Evolutionary conservation across 2,113 vertebrate species (phyloP).

Genomic region (Phalacrocorax aristotelis): DNA sequence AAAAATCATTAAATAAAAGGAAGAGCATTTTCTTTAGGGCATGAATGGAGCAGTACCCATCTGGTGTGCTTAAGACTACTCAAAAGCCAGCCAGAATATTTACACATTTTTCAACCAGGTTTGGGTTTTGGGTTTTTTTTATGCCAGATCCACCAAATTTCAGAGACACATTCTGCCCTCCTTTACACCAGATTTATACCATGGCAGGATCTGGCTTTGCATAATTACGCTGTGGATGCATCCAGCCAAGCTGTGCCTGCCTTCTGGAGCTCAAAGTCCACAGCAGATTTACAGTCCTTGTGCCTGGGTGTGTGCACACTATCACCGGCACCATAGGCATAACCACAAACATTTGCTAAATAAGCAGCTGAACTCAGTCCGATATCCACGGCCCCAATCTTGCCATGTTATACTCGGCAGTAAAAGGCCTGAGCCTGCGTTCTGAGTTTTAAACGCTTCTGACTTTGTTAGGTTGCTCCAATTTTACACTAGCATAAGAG

Average conservation of each 20-base stretch:
- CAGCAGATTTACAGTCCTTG: not conserved
- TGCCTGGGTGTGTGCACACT: constrained; percentile 37
- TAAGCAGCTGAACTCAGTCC: not conserved
- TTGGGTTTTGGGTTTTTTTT: not conserved
- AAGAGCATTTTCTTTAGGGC: not conserved
- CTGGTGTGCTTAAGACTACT: not conserved
- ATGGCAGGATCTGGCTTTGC: not conserved
- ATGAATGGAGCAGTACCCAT: not conserved
- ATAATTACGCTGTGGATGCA: not conserved
- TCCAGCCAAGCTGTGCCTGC: not conserved
- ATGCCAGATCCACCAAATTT: not conserved
- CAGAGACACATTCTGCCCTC: not conserved
- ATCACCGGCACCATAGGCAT: not conserved
- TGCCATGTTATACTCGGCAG: not conserved
- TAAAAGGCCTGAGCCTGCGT: not conserved
- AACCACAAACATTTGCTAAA: constrained; percentile 46
- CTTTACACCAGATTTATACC: not conserved
- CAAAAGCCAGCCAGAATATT: not conserved
- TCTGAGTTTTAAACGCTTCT: not conserved
- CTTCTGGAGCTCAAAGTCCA: constrained; percentile 46
- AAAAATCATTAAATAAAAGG: not conserved
- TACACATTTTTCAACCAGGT: not conserved
- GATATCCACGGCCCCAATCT: not conserved
- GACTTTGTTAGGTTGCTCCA: not conserved
- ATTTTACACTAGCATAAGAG: not conserved